Base-by-base conservation (phyloP, 2,113 vertebrate genomes). In the Forbesichthys papilliferus region DNA sequence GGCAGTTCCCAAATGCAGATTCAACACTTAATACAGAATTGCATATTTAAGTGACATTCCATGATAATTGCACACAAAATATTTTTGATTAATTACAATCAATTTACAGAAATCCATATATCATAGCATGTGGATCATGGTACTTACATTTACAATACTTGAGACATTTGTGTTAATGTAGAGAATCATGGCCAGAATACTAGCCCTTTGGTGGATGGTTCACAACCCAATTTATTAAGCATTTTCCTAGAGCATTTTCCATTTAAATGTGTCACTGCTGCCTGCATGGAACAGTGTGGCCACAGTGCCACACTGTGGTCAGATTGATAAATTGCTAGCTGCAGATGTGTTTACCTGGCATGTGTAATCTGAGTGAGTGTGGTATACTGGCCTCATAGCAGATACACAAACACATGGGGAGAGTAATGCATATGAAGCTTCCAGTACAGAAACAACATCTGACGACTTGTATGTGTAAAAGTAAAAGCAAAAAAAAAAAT, bases 221-320 rank as follows among this genome's bases (percentile, higher is more conserved):
- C 5, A 6, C 36, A 42, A 5, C 36, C 36, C 7, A 42, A 42
- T 42, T 42, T 8, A 42, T 56, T 49, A 59, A 78, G 51, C 3
- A 53, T 60, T 66, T 16, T 5, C 34, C 58, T 27, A 27, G 27
- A 78, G 51, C 3, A 53, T 60, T 66, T 16, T 5, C 34, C 58
- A 33, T 9, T 16, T 58, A 70, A 54, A 57, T 7, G 12, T 3
- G 34, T 48, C 58, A 48, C 48, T 27, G 48, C 18, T 64, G 61
- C 58, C 49, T 66, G 34, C 13, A 1, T 55, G 64, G 34, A 49
- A 54, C 13, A 27, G 65, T 71, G 79, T 68, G 46, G 67, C 73
- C 53, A 14, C 69, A 84, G 74, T 47, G 71, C 85, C 85, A 63
- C 81, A 75, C 55, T 3, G 46, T 85, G 88, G 74, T 60, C 11